phyloP scores from a whole-genome alignment of 1,140 invertebrate species.

The Drosophila erecta region DNA sequence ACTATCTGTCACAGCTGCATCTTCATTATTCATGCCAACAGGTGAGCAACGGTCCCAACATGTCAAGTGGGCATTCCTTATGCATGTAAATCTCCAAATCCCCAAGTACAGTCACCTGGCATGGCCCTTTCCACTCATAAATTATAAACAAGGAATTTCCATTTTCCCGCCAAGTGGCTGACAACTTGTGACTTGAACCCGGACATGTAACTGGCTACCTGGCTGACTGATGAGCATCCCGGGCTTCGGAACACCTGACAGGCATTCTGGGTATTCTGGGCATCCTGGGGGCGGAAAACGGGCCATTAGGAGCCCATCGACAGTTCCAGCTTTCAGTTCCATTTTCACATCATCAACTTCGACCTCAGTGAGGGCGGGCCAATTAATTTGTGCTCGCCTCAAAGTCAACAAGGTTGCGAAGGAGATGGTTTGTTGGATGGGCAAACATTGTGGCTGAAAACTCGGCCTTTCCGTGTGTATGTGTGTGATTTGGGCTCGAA shows the following conservation, averaged over 20 bases:
- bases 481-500: background rate
- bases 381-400: constrained; percentile 38
- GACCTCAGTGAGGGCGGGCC: constrained; percentile 15
- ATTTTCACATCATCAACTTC: constrained; percentile 32
- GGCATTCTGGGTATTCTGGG: background rate
- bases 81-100: constrained; percentile 68
- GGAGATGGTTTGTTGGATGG: constrained; percentile 18
- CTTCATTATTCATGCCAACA: constrained; percentile 19
- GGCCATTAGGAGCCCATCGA: constrained; percentile 15
- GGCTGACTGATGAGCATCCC: constrained; percentile 26
- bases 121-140: constrained; percentile 9
- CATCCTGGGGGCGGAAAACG: background rate
- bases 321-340: background rate
- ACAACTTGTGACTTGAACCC: constrained; percentile 39
- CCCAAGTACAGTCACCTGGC: constrained; percentile 47
- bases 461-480: background rate
- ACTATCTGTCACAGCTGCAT: constrained; percentile 9
- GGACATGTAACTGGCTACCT: constrained; percentile 18
- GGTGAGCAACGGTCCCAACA: background rate
- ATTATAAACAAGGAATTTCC: constrained; percentile 59
- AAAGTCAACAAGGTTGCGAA: constrained; percentile 29
- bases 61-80: constrained; percentile 52
- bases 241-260: constrained; percentile 13
- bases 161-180: constrained; percentile 42
- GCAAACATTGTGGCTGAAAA: constrained; percentile 5